These are phyloP conservation scores for Origma solitaria DNA, from an alignment of 2,113 vertebrate genomes.

Conservation along the genomic window DNA sequence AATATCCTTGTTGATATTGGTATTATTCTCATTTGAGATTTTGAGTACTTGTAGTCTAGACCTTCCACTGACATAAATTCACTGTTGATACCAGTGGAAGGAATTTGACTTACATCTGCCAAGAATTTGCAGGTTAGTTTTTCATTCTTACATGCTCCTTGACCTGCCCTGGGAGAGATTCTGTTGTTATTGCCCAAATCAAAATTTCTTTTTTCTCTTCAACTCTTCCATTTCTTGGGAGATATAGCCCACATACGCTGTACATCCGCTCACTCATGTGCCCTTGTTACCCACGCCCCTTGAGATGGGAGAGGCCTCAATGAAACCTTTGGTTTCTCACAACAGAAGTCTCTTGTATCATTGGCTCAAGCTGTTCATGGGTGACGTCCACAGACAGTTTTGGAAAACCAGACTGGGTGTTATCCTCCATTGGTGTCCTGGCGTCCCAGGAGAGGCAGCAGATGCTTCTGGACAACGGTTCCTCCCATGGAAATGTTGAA, in stretches of 20 bases:
- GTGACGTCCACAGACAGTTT: slow-evolving; percentile 26
- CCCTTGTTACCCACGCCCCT: neutral
- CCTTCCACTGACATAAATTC: neutral
- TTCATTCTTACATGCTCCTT: neutral
- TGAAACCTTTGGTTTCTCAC: neutral
- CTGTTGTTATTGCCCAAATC: neutral
- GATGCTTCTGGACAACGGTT: slow-evolving; percentile 41
- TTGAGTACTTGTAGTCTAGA: neutral
- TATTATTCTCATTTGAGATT: neutral
- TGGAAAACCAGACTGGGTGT: slow-evolving; percentile 64
- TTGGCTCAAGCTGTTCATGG: slow-evolving; percentile 64
- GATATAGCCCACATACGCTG: rapidly evolving
- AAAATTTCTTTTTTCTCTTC: neutral
- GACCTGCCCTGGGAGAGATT: neutral
- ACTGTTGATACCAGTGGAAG: neutral
- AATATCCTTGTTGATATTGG: neutral
- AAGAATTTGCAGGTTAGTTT: neutral
- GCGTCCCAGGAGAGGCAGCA: slow-evolving; percentile 26
- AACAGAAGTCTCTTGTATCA: slow-evolving; percentile 49
- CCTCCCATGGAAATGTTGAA: slow-evolving; percentile 10
- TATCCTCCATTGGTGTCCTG: slow-evolving; percentile 41
- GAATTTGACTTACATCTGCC: neutral
- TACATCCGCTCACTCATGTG: neutral
- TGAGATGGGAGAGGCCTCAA: neutral
- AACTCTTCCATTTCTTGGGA: neutral